Evolutionary conservation across 2,113 vertebrate genomes (phyloP).

Genomic region (Tursiops truncatus): DNA sequence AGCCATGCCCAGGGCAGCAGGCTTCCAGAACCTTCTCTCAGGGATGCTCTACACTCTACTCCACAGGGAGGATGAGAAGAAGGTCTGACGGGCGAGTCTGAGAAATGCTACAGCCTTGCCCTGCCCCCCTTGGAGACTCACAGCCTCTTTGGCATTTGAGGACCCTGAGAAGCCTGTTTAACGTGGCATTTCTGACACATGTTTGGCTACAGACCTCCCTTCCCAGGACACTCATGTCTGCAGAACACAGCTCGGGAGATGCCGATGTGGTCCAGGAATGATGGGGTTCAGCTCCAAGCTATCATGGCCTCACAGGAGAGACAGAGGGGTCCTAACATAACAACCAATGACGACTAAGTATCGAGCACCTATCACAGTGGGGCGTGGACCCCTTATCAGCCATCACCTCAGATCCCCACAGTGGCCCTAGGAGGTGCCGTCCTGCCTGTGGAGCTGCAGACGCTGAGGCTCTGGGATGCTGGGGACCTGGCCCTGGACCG

Average conservation of each 20-base stretch:
- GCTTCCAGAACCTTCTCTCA: background rate
- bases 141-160: fast-evolving
- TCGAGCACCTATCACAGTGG: background rate
- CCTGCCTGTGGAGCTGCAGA: background rate
- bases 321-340: fast-evolving
- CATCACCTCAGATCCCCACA: background rate
- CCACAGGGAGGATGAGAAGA: background rate
- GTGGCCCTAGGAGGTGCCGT: background rate
- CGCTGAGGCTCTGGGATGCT: fast-evolving
- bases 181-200: background rate
- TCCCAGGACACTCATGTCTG: fast-evolving
- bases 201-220: background rate
- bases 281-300: background rate
- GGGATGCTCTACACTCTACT: no score
- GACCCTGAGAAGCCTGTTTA: background rate
- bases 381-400: background rate
- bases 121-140: background rate
- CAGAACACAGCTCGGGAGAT: background rate
- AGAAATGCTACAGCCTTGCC: fast-evolving
- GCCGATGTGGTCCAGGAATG: background rate
- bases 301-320: background rate
- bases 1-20: background rate
- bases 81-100: fast-evolving
- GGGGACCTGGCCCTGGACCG: background rate
- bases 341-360: fast-evolving